Percentiles rank a stretch among this genome's conserved stretches.
These are phyloP conservation scores for Ophthalmolycus amberensis DNA, from an alignment of 2,113 vertebrate genomes.

Conservation along the genomic window DNA sequence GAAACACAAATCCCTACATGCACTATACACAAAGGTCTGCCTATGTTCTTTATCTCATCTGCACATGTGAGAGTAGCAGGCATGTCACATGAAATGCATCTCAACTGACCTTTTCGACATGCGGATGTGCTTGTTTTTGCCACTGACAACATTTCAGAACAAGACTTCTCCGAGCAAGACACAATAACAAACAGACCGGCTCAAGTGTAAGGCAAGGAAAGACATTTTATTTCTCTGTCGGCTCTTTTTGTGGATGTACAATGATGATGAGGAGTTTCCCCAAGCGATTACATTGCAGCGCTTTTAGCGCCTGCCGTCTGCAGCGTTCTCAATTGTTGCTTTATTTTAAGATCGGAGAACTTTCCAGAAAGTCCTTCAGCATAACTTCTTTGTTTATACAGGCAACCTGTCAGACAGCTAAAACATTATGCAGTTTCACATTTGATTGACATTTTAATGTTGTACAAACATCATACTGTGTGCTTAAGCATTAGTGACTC, in stretches of 20 bases:
- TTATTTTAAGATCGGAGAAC: neutral
- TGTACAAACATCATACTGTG: neutral
- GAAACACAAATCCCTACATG: neutral
- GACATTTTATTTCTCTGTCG: no score
- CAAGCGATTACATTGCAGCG: neutral
- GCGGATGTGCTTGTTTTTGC: neutral
- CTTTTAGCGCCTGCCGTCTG: neutral
- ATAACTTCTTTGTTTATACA: neutral
- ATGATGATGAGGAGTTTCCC: neutral
- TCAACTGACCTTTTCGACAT: neutral
- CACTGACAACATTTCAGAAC: no score
- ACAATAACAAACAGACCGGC: no score
- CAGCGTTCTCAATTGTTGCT: neutral
- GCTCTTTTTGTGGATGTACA: neutral
- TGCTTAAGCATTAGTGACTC: conserved; percentile 11
- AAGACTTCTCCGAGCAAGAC: no score
- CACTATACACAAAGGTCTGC: neutral
- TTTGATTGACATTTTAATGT: neutral
- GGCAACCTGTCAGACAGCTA: neutral
- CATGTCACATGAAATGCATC: conserved; percentile 13
- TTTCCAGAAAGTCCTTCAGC: neutral
- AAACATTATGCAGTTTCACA: neutral
- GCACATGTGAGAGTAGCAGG: conserved; percentile 11
- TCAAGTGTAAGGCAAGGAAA: no score
- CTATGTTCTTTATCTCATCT: neutral